phyloP scores from a whole-genome alignment of 2,113 vertebrate species.

The Nothocercus nigrocapillus region DNA sequence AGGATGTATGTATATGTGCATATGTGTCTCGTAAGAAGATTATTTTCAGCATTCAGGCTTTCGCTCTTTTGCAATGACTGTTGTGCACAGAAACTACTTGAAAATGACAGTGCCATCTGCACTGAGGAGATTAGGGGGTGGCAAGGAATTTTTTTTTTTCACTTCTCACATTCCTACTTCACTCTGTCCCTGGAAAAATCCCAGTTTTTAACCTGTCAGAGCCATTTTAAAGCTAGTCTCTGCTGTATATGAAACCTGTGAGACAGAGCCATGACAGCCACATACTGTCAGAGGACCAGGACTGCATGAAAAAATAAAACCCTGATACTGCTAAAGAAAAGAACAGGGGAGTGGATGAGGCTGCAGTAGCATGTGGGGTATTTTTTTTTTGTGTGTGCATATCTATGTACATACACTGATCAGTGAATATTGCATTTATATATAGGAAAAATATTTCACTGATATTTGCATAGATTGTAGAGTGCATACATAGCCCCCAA shows the following conservation, averaged over 20 bases:
- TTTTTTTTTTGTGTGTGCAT: neutral
- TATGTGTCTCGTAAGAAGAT: slow-evolving; percentile 19
- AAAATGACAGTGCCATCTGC: slow-evolving; percentile 54
- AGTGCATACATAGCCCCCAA: neutral
- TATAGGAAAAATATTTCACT: neutral
- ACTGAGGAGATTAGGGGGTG: slow-evolving; percentile 53
- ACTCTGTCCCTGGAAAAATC: slow-evolving; percentile 53
- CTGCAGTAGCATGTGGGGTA: neutral
- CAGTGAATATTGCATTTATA: neutral
- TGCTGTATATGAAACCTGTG: slow-evolving; percentile 44
- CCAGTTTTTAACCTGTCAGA: slow-evolving; percentile 62
- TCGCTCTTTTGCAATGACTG: neutral
- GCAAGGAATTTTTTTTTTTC: slow-evolving; percentile 60
- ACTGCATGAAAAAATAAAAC: neutral
- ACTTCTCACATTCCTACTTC: slow-evolving; percentile 37
- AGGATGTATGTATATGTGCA: neutral
- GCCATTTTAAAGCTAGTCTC: slow-evolving; percentile 46
- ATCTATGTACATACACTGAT: neutral
- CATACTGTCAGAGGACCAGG: neutral
- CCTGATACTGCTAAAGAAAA: slow-evolving; percentile 23
- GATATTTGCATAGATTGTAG: neutral
- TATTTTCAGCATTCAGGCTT: slow-evolving; percentile 50
- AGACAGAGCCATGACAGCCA: slow-evolving; percentile 45
- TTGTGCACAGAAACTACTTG: slow-evolving; percentile 43
- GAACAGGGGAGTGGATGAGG: neutral